These are phyloP conservation scores for Glyptemys insculpta DNA, from an alignment of 2,797 vertebrate species.

Conservation along the genomic window DNA sequence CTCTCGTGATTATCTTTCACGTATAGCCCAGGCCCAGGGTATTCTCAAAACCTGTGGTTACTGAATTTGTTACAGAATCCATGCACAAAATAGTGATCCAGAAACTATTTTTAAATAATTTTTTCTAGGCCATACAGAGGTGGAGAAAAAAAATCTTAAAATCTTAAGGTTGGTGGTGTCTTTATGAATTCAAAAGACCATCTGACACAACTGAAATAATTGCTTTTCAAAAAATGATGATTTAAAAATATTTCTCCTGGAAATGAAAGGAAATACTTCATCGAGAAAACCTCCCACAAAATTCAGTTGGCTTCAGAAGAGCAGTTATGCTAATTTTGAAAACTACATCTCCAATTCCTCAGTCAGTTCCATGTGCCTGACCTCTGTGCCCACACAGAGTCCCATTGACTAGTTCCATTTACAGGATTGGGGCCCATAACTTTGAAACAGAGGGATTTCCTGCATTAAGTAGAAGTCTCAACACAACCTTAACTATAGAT, in stretches of 20 bases:
- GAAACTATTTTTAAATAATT: conserved; percentile 14
- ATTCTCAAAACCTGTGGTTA: background rate
- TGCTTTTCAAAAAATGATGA: background rate
- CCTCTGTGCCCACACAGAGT: background rate
- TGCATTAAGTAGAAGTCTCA: background rate
- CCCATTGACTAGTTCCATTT: background rate
- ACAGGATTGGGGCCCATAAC: background rate
- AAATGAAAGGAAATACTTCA: background rate
- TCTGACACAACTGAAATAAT: background rate
- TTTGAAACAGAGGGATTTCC: background rate
- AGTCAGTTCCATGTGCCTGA: background rate
- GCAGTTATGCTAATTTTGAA: background rate
- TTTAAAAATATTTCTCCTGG: background rate
- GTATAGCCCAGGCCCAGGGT: background rate
- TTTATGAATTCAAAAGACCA: background rate
- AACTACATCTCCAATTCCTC: background rate
- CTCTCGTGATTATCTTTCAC: conserved; percentile 18
- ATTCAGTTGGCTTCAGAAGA: background rate
- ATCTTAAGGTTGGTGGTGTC: background rate
- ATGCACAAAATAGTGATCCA: background rate
- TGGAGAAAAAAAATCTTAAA: background rate
- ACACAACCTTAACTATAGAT: background rate
- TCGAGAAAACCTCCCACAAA: conserved; percentile 1
- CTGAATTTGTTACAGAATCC: conserved; percentile 8
- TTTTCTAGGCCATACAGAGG: background rate